Conservation (phyloP, 2,113 vertebrate species). For the Meleagris gallopavo region DNA sequence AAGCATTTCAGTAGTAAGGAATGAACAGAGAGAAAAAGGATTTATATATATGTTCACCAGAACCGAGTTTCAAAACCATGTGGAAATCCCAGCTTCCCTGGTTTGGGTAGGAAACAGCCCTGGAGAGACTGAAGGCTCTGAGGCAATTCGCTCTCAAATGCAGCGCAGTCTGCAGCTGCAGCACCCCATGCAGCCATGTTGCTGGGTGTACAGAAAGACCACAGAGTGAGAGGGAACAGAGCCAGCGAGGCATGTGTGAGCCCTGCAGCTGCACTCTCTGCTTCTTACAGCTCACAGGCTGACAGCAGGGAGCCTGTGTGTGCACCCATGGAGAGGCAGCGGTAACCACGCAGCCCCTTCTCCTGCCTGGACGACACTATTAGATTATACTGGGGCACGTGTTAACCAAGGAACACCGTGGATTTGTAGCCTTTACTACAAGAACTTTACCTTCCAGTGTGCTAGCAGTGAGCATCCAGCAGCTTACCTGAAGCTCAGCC, state of each 20-base stretch:
- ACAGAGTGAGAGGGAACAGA: neutral
- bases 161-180: neutral
- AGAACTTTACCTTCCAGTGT: neutral
- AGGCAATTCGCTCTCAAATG: slow-evolving; percentile 8
- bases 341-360: neutral
- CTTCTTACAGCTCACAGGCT: neutral
- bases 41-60: neutral
- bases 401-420: neutral
- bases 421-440: neutral
- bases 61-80: neutral
- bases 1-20: neutral
- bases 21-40: neutral
- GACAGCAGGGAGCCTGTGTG: neutral
- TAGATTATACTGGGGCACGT: neutral
- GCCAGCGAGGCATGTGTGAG: rapidly evolving
- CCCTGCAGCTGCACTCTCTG: neutral
- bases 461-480: neutral
- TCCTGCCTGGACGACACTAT: neutral
- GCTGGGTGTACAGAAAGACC: neutral
- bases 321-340: neutral
- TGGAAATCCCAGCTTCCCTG: slow-evolving; percentile 26
- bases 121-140: neutral
- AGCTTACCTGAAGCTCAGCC: neutral
- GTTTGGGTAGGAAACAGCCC: neutral
- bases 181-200: slow-evolving; percentile 56